Evolutionary conservation across 1,140 invertebrate species (phyloP).

Genomic region (Bombus impatiens): DNA sequence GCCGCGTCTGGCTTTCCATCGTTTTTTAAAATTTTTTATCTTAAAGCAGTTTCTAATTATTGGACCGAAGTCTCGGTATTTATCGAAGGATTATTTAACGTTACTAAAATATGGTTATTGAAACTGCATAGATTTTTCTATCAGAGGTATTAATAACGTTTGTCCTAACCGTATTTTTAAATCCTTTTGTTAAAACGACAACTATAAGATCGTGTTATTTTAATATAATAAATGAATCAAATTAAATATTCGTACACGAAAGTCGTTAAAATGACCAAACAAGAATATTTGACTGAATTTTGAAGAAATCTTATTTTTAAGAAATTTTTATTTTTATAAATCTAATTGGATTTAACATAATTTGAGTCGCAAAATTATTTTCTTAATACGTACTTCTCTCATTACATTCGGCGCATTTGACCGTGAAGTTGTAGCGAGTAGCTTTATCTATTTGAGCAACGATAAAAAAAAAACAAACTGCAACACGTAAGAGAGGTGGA

Average conservation of each 20-base stretch:
- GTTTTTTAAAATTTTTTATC: background rate
- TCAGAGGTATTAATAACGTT: too few relatives aligned
- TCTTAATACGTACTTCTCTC: background rate
- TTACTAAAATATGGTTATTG: background rate
- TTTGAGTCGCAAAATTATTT: background rate
- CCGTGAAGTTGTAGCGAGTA: background rate
- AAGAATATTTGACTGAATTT: background rate
- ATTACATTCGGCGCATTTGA: background rate
- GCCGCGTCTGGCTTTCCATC: background rate
- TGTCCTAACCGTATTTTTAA: background rate
- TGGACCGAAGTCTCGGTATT: background rate
- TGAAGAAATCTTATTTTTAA: background rate
- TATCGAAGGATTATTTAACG: background rate
- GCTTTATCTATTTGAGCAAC: background rate
- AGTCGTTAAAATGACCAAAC: background rate
- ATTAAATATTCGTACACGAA: background rate
- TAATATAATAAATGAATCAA: background rate
- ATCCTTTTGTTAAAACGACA: too few relatives aligned
- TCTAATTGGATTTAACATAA: rapidly evolving
- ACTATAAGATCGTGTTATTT: background rate
- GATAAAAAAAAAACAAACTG: background rate
- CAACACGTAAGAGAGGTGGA: background rate
- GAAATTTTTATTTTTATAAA: background rate
- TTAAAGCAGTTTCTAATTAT: background rate
- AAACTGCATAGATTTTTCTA: background rate